Percentiles rank a stretch among this genome's conserved stretches.
Conservation (phyloP, 2,888 invertebrate species). For the Sycophila texana region DNA sequence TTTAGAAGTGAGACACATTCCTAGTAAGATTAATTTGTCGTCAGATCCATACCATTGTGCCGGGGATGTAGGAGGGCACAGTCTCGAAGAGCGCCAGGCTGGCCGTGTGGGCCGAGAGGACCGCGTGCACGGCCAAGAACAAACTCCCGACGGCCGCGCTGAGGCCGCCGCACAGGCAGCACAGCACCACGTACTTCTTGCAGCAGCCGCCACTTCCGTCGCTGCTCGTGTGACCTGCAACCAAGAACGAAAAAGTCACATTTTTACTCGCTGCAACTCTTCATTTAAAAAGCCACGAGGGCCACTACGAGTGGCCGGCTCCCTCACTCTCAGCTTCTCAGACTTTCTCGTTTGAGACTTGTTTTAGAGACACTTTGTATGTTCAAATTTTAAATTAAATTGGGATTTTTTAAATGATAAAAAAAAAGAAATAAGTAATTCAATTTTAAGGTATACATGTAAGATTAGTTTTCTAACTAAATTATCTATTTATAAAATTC, state of each 20-base stretch:
- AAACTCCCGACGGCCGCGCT: slow-evolving; percentile 87
- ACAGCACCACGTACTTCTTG: slow-evolving; percentile 88
- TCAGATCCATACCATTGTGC: slow-evolving; percentile 85
- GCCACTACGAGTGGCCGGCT: neutral
- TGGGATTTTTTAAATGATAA: too few species aligned
- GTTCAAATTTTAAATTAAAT: too few species aligned
- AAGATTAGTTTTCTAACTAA: too few species aligned
- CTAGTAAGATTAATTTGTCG: neutral
- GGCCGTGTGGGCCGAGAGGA: slow-evolving; percentile 85
- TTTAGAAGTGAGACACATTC: too few species aligned
- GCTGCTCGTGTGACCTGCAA: slow-evolving; percentile 64
- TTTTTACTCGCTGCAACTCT: neutral
- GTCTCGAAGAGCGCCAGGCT: slow-evolving; percentile 85
- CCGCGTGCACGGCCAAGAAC: slow-evolving; percentile 87
- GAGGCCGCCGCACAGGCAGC: slow-evolving; percentile 87
- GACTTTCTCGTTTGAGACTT: too few species aligned
- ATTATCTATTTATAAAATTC: too few species aligned
- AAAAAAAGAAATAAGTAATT: too few species aligned
- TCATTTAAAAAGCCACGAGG: neutral
- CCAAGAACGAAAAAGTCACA: neutral
- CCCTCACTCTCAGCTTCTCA: neutral
- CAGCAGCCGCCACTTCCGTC: slow-evolving; percentile 68
- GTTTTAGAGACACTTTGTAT: too few species aligned
- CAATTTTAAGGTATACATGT: too few species aligned
- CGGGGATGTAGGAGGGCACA: slow-evolving; percentile 95